Evolutionary conservation across 2,888 invertebrate genomes (phyloP), one percentile per base, ranked within the genome.

Genomic region (Thysanoteuthis rhombus): DNA sequence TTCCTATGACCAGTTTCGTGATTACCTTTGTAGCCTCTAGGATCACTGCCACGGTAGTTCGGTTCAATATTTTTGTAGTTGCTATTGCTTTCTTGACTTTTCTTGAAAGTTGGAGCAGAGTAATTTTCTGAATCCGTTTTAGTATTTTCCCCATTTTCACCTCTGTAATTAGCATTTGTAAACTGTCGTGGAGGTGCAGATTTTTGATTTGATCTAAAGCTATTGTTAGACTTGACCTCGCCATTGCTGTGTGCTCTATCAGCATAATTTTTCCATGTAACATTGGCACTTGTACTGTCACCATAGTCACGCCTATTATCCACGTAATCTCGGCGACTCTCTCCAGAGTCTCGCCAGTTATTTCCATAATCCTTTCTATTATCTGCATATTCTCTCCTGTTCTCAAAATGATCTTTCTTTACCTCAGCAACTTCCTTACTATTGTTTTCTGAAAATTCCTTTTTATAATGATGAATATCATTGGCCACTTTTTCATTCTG

Each of bases 271-370:
- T 75, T 75, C 75, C 75, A 75, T 36, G 75, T 16, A 36, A 75
- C 90, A 90, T 93, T n/a, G 58, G 25, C 36, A n/a, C 47, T 42
- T 52, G 90, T 93, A 36, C 89, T 93, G 40, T 92, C 52, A 42
- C n/a, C 28, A 28, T 89, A 58, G 47, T 93, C 52, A 36, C 47
- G 58, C 22, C 93, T 40, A 36, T 42, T 91, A 36, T 92, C 92
- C 25, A 45, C 12, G 25, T 92, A 42, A 25, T 92, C 45, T 45
- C 39, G 58, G 8, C 47, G 89, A 25, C 36, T 45, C 19, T 58
- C 47, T n/a, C 90, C 38, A 42, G 38, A 45, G n/a, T 90, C 38
- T 28, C 90, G 47, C 22, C 52, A 47, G 93, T 90, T 47, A 42
- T 92, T 45, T n/a, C 40, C 40, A 45, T 40, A 42, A 3, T 92